phyloP scores from a whole-genome alignment of 2,888 invertebrate genomes.

The Lacanobia oleracea region DNA sequence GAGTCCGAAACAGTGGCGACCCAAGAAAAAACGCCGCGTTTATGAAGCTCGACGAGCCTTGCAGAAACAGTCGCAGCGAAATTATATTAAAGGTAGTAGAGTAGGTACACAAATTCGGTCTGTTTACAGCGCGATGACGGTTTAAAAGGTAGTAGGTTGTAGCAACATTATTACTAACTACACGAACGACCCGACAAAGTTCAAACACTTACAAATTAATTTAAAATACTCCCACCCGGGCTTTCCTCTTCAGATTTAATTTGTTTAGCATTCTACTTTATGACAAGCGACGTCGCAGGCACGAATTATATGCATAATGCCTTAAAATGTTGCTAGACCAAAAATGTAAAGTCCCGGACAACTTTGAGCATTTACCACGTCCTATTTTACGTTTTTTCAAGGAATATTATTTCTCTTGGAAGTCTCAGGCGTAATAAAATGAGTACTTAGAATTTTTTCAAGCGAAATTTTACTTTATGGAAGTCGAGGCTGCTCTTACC shows the following conservation, averaged over 20 bases:
- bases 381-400: conserved; percentile 46
- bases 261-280: conserved; percentile 55
- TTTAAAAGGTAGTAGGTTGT: conserved; percentile 11
- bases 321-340: conserved; percentile 45
- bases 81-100: not conserved
- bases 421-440: conserved; percentile 54
- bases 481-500: conserved; percentile 26
- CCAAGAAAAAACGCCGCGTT: not conserved
- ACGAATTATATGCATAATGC: conserved; percentile 49
- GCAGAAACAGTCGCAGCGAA: not conserved
- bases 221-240: conserved; percentile 35
- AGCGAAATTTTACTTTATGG: conserved; percentile 51
- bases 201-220: conserved; percentile 55
- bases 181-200: conserved; percentile 25
- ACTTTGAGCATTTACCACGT: conserved; percentile 53
- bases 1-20: not conserved
- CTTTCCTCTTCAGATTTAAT: conserved; percentile 44
- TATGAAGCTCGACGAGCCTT: not conserved
- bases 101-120: conserved; percentile 3
- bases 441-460: conserved; percentile 54
- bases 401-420: conserved; percentile 54
- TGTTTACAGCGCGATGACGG: conserved; percentile 1
- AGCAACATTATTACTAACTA: conserved; percentile 17
- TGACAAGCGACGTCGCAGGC: conserved; percentile 39
- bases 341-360: conserved; percentile 13